Conservation (phyloP, 2,888 invertebrate genomes). For the Phengaris alcon region DNA sequence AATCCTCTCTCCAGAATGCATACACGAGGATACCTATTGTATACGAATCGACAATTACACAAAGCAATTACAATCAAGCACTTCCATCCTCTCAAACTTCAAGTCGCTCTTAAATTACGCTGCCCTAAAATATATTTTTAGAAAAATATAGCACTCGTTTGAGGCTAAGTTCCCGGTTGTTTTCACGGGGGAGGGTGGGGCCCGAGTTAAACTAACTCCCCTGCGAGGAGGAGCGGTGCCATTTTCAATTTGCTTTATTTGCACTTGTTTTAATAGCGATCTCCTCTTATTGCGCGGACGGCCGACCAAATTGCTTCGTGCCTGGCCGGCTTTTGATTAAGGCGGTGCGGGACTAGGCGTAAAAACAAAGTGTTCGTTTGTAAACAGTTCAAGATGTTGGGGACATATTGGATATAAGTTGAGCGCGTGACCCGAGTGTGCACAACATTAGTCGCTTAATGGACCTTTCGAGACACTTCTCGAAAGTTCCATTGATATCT, state of each 20-base stretch:
- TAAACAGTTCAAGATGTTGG: constrained; percentile 37
- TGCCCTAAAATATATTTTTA: constrained; percentile 29
- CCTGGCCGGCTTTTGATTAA: constrained; percentile 74
- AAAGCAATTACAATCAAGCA: constrained; percentile 12
- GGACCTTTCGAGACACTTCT: not conserved
- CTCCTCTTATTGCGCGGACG: constrained; percentile 73
- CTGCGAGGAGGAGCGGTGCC: constrained; percentile 58
- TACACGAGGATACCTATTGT: not conserved
- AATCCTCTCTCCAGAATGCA: not conserved
- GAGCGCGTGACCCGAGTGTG: constrained; percentile 34
- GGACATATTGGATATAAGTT: constrained; percentile 36
- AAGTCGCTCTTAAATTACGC: constrained; percentile 20
- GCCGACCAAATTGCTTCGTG: constrained; percentile 76
- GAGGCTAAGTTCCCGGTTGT: constrained; percentile 46
- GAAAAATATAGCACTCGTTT: constrained; percentile 33
- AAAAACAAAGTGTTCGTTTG: constrained; percentile 58
- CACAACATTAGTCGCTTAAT: constrained; percentile 28
- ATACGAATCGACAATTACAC: constrained; percentile 9
- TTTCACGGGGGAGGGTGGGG: constrained; percentile 52
- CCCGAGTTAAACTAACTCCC: constrained; percentile 51
- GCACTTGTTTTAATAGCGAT: constrained; percentile 76
- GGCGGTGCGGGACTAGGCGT: constrained; percentile 57
- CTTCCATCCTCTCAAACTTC: constrained; percentile 1
- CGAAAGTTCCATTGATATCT: not conserved
- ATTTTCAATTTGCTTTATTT: constrained; percentile 79